Evolutionary conservation across 2,113 vertebrate species (phyloP), one percentile per base, ranked within the genome.

Genomic region (Sceloporus undulatus): DNA sequence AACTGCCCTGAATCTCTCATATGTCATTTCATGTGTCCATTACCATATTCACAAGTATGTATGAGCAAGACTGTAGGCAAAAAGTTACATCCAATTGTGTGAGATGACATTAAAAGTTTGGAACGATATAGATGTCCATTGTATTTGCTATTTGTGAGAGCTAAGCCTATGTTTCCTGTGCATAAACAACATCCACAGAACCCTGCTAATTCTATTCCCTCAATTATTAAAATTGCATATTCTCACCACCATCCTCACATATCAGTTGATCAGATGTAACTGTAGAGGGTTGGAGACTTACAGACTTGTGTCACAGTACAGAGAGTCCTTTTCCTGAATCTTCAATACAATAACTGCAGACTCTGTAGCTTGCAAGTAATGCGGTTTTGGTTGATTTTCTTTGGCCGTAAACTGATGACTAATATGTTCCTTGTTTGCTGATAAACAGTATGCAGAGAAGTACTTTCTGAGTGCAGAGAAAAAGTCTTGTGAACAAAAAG

Each of bases 361-460:
- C 16, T 75, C 29, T 88, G 59, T 21, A 79, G 48, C 48, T 76
- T 40, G n/a, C 65, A 80, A 40, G 8, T 42, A 85, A 62, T 14
- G 48, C 18, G 14, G 18, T 59, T 90, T 16, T 34, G 27, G 25
- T 7, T 75, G n/a, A 56, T 82, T 66, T 38, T 27, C 65, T 81
- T n/a, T 66, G 5, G 27, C 80, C 62, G 11, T 79, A 79, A 68
- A 85, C 40, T 54, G 56, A 80, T 89, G 70, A 82, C 42, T 70
- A 68, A 68, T 82, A n/a, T 54, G 52, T n/a, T 75, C 62, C 34
- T 78, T 76, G 34, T n/a, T 76, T 75, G 14, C 34, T 78, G 27
- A 52, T 76, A 42, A 77, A 81, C 65, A 59, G 56, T 78, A 76
- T 25, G 11, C 52, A 70, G 65, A 68, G n/a, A 54, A 77, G 40